A percentile compares a stretch with the other conserved stretches of the same genome.
phyloP scores from a whole-genome alignment of 2,797 vertebrate species.

The Corythornis leucogaster region DNA sequence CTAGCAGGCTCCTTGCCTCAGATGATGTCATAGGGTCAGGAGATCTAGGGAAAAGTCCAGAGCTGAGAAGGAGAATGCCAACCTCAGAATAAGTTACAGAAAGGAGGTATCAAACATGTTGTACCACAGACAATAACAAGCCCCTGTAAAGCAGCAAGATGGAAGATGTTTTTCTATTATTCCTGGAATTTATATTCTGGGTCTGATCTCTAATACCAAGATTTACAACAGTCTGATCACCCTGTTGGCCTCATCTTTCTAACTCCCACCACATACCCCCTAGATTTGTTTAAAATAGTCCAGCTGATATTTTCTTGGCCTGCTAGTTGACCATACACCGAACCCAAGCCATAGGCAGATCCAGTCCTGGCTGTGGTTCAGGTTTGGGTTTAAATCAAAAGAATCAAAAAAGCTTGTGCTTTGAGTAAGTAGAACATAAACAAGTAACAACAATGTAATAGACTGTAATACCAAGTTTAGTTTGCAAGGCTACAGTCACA shows the following conservation, averaged over 20 bases:
- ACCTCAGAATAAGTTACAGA: not conserved
- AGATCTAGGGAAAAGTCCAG: not conserved
- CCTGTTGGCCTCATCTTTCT: not conserved
- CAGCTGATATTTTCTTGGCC: conserved; percentile 18
- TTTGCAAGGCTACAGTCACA: not conserved
- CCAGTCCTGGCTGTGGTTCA: not conserved
- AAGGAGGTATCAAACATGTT: rapidly evolving
- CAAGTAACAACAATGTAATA: conserved; percentile 16
- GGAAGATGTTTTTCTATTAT: not conserved
- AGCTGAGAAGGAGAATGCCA: not conserved
- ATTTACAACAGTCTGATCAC: not conserved
- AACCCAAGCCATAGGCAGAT: conserved; percentile 30
- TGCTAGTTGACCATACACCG: not conserved
- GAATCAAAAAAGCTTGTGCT: not conserved
- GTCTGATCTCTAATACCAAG: not conserved
- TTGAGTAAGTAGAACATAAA: conserved; percentile 5
- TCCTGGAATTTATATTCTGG: not conserved
- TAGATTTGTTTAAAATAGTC: conserved; percentile 12
- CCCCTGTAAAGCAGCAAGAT: not conserved
- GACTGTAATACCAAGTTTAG: conserved; percentile 6
- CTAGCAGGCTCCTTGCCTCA: not conserved
- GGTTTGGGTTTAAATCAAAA: conserved; percentile 20
- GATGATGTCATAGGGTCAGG: not conserved
- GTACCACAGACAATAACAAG: not conserved
- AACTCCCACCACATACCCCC: not conserved